Conservation (phyloP, 2,888 invertebrate species). For the Cataglyphis altisquamis region DNA sequence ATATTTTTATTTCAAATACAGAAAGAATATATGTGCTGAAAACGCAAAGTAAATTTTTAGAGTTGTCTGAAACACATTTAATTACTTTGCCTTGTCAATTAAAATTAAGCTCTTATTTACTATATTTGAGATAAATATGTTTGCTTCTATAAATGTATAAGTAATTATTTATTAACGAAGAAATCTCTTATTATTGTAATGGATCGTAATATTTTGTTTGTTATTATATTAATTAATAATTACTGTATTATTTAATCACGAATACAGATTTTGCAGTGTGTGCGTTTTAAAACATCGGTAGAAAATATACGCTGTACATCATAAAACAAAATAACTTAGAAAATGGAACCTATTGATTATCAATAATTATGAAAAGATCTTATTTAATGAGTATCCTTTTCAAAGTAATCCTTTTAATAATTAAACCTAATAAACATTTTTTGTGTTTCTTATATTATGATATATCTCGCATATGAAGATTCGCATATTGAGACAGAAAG, state of each 20-base stretch:
- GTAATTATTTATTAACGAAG: not conserved
- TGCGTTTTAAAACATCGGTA: no score
- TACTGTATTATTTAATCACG: not conserved
- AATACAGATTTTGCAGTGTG: not conserved
- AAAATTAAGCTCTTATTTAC: not conserved
- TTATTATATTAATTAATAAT: not conserved
- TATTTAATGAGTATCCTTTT: not conserved
- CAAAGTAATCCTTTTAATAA: not conserved
- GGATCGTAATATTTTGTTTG: not conserved
- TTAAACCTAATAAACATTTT: not conserved
- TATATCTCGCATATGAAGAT: not conserved
- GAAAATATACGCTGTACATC: not conserved
- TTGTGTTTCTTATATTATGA: not conserved
- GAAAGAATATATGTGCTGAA: no score
- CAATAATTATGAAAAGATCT: not conserved
- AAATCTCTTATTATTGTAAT: constrained; percentile 1
- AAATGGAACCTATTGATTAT: not conserved
- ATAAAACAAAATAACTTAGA: not conserved
- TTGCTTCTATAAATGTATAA: not conserved
- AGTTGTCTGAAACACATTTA: no score
- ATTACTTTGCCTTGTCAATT: no score
- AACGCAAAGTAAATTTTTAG: no score
- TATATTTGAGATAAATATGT: not conserved
- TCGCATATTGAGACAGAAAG: not conserved
- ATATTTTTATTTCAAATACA: no score